A percentile compares a stretch with the other conserved stretches of the same genome.
Conservation (phyloP, 2,113 vertebrate genomes). For the Gymnogyps californianus region DNA sequence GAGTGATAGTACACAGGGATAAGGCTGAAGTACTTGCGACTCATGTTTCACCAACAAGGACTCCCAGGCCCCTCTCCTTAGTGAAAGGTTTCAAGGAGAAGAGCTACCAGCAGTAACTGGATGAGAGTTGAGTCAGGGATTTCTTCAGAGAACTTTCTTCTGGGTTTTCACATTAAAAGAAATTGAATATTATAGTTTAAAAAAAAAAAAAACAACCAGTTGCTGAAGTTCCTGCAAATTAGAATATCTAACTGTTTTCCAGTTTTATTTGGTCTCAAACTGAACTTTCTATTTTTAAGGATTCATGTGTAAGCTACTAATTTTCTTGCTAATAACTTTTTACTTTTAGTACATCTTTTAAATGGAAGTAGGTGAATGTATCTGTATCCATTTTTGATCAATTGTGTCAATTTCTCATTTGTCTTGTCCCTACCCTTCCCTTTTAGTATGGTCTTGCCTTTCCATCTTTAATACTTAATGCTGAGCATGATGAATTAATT, state of each 20-base stretch:
- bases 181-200: not conserved
- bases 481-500: not conserved
- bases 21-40: not conserved
- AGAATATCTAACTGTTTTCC: not conserved
- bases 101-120: not conserved
- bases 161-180: not conserved
- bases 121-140: not conserved
- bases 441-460: not conserved
- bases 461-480: not conserved
- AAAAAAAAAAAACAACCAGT: no score
- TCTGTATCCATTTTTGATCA: not conserved
- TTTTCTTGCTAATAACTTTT: not conserved
- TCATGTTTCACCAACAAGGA: not conserved
- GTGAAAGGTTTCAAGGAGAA: not conserved
- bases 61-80: not conserved
- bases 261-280: not conserved
- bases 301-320: not conserved
- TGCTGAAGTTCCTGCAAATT: not conserved
- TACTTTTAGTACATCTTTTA: not conserved
- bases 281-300: not conserved
- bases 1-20: not conserved
- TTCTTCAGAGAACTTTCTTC: not conserved
- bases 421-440: no score
- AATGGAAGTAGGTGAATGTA: not conserved
- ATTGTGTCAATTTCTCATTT: not conserved